phyloP scores from a whole-genome alignment of 2,113 vertebrate genomes.

The Poeciliopsis occidentalis region DNA sequence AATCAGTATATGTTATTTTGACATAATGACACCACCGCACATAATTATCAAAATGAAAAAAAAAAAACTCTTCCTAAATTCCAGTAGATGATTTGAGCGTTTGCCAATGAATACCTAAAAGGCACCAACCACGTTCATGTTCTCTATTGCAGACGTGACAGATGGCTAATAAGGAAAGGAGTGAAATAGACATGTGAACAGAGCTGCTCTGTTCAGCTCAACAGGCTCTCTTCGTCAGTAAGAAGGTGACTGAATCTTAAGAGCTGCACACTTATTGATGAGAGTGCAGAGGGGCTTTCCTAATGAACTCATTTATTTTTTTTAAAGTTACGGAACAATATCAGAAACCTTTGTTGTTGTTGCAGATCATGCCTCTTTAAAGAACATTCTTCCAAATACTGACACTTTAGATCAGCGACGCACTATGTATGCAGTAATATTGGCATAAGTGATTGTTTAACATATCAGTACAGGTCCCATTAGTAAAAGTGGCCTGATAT shows the following conservation, averaged over 20 bases:
- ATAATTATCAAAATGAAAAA: background rate
- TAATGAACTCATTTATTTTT: constrained; percentile 30
- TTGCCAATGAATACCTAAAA: constrained; percentile 28
- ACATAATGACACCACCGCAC: constrained; percentile 2
- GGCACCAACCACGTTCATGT: background rate
- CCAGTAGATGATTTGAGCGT: constrained; percentile 24
- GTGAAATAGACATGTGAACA: constrained; percentile 7
- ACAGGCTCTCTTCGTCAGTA: constrained; percentile 38
- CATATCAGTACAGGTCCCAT: too few relatives aligned
- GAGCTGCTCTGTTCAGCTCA: constrained; percentile 21
- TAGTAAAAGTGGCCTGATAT: too few relatives aligned
- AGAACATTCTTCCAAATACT: constrained; percentile 5
- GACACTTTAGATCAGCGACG: too few relatives aligned
- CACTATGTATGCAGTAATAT: too few relatives aligned
- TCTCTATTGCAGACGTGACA: constrained; percentile 29
- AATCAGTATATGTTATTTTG: constrained; percentile 5
- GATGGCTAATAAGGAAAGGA: constrained; percentile 17
- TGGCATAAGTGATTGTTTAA: too few relatives aligned
- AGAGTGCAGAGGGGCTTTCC: constrained; percentile 20
- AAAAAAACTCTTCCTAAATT: constrained; percentile 15
- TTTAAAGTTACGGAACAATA: background rate
- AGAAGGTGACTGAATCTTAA: constrained; percentile 6
- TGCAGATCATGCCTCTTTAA: constrained; percentile 13
- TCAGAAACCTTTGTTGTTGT: too few relatives aligned
- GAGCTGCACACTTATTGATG: constrained; percentile 12